Evolutionary conservation across 1,140 invertebrate species (phyloP).

Genomic region (Zophobas atratus): DNA sequence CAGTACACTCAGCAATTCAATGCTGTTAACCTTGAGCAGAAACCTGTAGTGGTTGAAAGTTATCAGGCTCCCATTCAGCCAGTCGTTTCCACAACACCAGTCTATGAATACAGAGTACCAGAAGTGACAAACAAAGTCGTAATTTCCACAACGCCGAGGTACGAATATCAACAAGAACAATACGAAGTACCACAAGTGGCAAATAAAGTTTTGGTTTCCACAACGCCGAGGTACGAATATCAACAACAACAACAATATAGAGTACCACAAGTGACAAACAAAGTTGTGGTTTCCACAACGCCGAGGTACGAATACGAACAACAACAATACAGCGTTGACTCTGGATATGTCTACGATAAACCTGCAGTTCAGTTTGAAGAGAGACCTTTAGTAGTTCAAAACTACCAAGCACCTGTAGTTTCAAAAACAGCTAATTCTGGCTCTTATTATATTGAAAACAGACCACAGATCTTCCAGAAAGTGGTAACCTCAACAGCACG

Average conservation of each 20-base stretch:
- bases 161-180: constrained; percentile 34
- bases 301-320: constrained; percentile 26
- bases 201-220: neutral
- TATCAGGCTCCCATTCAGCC: constrained; percentile 24
- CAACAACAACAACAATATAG: neutral
- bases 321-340: constrained; percentile 53
- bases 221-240: neutral
- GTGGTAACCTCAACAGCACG: constrained; percentile 14
- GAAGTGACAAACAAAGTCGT: constrained; percentile 3
- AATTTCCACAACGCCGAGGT: constrained; percentile 27
- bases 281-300: constrained; percentile 27
- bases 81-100: constrained; percentile 11
- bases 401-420: constrained; percentile 44
- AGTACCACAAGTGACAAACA: neutral
- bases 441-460: neutral
- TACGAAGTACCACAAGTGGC: constrained; percentile 47
- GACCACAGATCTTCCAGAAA: neutral
- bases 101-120: neutral
- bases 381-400: constrained; percentile 53
- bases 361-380: constrained; percentile 68
- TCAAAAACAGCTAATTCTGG: constrained; percentile 18
- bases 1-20: constrained; percentile 12
- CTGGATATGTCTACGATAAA: constrained; percentile 68
- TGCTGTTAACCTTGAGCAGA: constrained; percentile 56
- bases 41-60: constrained; percentile 40